phyloP scores from a whole-genome alignment of 30 jellyfish, hydroid and myxozoan species.

The Cassiopea xamachana region DNA sequence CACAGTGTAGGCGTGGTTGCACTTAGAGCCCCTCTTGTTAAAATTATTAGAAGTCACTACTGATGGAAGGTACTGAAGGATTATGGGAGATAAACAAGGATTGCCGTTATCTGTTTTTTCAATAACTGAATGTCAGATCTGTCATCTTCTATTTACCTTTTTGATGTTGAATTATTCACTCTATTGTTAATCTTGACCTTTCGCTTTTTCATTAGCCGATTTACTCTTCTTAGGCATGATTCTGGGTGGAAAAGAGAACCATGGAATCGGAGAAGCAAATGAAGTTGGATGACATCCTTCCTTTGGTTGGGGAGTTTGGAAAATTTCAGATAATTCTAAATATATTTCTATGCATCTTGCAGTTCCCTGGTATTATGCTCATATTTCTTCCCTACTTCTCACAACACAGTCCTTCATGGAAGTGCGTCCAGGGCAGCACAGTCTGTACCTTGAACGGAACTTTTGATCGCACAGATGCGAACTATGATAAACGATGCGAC shows the following conservation, averaged over 20 bases:
- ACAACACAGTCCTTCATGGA: slow-evolving; percentile 94
- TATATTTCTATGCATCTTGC: slow-evolving; percentile 64
- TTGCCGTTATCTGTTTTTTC: too few relatives aligned
- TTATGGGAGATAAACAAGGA: too few relatives aligned
- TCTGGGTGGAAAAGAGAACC: neutral
- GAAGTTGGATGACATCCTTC: slow-evolving; percentile 77
- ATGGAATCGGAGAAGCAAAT: neutral
- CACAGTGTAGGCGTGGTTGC: too few relatives aligned
- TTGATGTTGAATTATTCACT: too few relatives aligned
- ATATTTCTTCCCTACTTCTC: slow-evolving; percentile 80
- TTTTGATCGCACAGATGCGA: neutral
- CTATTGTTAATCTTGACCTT: too few relatives aligned
- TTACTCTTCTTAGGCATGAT: too few relatives aligned
- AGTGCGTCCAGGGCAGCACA: slow-evolving; percentile 83
- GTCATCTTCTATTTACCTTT: too few relatives aligned
- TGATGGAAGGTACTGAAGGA: too few relatives aligned
- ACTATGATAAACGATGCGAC: slow-evolving; percentile 49
- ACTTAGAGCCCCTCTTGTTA: too few relatives aligned
- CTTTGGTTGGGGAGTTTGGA: slow-evolving; percentile 89
- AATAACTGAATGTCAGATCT: too few relatives aligned
- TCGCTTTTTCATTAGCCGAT: too few relatives aligned
- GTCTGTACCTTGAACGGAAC: slow-evolving; percentile 74
- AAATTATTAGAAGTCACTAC: too few relatives aligned
- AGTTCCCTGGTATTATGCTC: slow-evolving; percentile 77
- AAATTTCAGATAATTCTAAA: slow-evolving; percentile 70